phyloP scores from a whole-genome alignment of 2,797 vertebrate genomes.

The Anableps anableps region DNA sequence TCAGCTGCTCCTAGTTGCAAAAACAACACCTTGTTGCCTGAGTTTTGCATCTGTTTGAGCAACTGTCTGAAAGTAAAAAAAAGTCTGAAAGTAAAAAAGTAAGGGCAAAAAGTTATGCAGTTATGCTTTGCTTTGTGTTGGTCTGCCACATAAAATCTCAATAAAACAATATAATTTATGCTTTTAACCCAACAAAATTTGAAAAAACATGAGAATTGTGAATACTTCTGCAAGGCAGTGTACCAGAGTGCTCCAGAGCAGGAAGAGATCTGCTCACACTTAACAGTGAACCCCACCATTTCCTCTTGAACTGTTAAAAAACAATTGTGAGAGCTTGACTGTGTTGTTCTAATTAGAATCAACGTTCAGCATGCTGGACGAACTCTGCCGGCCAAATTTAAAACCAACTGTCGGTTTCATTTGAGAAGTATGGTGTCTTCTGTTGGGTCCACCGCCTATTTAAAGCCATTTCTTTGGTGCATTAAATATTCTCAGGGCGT shows the following conservation, averaged over 20 bases:
- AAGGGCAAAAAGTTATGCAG: background rate
- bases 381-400: slow-evolving; percentile 5
- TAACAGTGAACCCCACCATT: background rate
- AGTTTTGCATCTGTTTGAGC: background rate
- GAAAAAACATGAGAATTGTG: background rate
- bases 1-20: background rate
- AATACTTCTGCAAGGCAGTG: background rate
- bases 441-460: slow-evolving; percentile 38
- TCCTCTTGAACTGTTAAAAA: background rate
- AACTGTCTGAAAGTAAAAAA: background rate
- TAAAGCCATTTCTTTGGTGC: background rate
- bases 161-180: background rate
- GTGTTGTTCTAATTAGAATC: background rate
- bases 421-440: slow-evolving; percentile 16
- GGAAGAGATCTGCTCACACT: background rate
- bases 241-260: background rate
- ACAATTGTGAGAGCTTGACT: background rate
- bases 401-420: slow-evolving; percentile 20
- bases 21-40: background rate
- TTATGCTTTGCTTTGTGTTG: background rate
- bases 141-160: background rate
- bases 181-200: background rate
- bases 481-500: slow-evolving; percentile 48
- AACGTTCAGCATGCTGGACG: background rate
- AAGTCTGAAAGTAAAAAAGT: background rate